phyloP scores from a whole-genome alignment of 2,113 vertebrate genomes.

The Prunella fulvescens region DNA sequence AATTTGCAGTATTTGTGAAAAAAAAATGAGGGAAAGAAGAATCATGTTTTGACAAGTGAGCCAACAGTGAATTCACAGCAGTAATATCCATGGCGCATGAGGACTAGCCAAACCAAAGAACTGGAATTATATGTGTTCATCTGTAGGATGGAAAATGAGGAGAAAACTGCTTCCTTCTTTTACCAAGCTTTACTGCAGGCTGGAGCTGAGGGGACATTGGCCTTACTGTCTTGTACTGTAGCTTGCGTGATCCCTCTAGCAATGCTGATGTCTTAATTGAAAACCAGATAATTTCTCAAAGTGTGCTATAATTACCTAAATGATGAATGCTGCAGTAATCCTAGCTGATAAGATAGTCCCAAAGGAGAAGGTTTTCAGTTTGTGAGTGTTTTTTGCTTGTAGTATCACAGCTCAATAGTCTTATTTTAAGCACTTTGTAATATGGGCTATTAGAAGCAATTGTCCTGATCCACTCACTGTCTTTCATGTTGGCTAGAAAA shows the following conservation, averaged over 20 bases:
- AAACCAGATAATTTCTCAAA: not conserved
- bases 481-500: not conserved
- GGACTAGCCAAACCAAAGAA: not conserved
- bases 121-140: not conserved
- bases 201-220: not conserved
- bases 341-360: not conserved
- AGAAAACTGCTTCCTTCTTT: not conserved
- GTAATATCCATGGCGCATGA: not conserved
- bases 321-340: not conserved
- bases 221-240: not conserved
- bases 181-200: not conserved
- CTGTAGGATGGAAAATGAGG: rapidly evolving
- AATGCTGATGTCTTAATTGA: not conserved
- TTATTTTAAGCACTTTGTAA: not conserved
- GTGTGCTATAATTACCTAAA: not conserved
- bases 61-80: not conserved
- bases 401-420: not conserved
- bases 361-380: not conserved
- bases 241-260: not conserved
- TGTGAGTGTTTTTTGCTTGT: not conserved
- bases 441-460: not conserved
- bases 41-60: not conserved
- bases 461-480: not conserved
- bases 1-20: not conserved
- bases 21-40: not conserved